Evolutionary conservation across 2,888 invertebrate species (phyloP).

Genomic region (Stictocephala bisonia): DNA sequence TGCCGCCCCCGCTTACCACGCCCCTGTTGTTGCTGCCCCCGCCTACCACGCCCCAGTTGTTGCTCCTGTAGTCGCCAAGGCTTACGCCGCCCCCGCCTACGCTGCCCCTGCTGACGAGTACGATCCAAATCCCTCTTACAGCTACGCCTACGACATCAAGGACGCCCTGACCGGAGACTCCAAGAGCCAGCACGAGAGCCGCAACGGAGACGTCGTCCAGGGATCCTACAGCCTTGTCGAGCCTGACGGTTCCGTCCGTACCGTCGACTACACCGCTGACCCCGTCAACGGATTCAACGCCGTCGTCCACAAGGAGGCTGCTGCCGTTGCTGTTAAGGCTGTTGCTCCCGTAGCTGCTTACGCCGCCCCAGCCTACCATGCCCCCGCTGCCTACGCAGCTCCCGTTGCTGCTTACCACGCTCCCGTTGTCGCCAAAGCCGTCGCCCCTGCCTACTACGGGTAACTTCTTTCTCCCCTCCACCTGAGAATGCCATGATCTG

Average conservation of each 20-base stretch:
- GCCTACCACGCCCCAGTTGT: conserved; percentile 54
- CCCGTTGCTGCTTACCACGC: conserved; percentile 52
- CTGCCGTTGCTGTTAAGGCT: conserved; percentile 69
- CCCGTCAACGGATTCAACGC: conserved; percentile 48
- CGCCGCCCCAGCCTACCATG: conserved; percentile 59
- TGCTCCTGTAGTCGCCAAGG: conserved; percentile 51
- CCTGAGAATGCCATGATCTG: conserved; percentile 39
- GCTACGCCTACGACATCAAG: conserved; percentile 69
- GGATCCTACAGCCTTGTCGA: conserved; percentile 67
- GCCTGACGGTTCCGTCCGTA: conserved; percentile 45
- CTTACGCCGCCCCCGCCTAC: conserved; percentile 55
- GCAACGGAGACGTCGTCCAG: conserved; percentile 69
- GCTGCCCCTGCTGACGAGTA: conserved; percentile 60
- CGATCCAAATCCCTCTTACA: conserved; percentile 70
- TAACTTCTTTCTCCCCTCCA: conserved; percentile 10
- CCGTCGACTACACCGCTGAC: conserved; percentile 46
- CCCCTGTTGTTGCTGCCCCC: conserved; percentile 54
- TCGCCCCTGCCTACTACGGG: conserved; percentile 50
- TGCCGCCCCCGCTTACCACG: conserved; percentile 58
- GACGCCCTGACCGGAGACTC: conserved; percentile 69
- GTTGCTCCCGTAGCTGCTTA: conserved; percentile 63
- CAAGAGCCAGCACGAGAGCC: conserved; percentile 69
- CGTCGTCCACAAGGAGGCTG: conserved; percentile 63
- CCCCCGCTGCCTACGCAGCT: conserved; percentile 58
- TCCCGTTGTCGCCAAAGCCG: conserved; percentile 54